Conservation (phyloP, 2,797 vertebrate species). For the Chrosomus eos region DNA sequence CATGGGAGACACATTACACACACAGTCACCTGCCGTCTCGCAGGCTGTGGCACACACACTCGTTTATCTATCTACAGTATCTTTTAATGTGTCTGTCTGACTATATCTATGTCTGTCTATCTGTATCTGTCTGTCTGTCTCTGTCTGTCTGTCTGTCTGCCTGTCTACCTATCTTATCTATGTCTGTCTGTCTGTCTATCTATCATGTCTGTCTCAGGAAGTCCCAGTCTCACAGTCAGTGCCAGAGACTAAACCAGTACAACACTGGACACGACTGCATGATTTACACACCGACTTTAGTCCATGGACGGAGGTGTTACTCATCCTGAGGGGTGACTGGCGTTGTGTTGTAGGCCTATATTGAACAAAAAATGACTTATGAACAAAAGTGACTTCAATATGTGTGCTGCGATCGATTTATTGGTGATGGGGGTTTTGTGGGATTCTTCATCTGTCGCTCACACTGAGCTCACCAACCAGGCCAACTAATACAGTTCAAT, state of each 20-base stretch:
- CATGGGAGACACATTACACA: too few species aligned
- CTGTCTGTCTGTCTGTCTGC: too few species aligned
- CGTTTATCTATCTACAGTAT: rapidly evolving
- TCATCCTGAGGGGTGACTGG: neutral
- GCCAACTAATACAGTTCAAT: neutral
- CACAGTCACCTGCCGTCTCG: too few species aligned
- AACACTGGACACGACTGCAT: neutral
- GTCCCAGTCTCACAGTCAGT: neutral
- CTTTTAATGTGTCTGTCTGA: neutral
- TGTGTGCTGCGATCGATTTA: neutral
- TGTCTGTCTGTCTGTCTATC: too few species aligned
- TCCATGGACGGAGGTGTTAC: neutral
- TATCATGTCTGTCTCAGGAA: neutral
- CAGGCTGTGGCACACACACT: too few species aligned
- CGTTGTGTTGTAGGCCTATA: neutral
- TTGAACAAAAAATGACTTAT: neutral
- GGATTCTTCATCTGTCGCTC: neutral
- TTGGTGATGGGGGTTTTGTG: neutral
- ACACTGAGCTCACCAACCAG: neutral
- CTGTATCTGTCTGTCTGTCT: too few species aligned
- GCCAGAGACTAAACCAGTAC: neutral
- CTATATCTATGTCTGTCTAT: neutral
- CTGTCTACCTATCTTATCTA: too few species aligned
- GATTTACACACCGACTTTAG: neutral
- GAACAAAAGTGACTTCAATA: neutral